These are phyloP conservation scores for Geococcyx californianus DNA, from an alignment of 2,113 vertebrate species.

Conservation along the genomic window DNA sequence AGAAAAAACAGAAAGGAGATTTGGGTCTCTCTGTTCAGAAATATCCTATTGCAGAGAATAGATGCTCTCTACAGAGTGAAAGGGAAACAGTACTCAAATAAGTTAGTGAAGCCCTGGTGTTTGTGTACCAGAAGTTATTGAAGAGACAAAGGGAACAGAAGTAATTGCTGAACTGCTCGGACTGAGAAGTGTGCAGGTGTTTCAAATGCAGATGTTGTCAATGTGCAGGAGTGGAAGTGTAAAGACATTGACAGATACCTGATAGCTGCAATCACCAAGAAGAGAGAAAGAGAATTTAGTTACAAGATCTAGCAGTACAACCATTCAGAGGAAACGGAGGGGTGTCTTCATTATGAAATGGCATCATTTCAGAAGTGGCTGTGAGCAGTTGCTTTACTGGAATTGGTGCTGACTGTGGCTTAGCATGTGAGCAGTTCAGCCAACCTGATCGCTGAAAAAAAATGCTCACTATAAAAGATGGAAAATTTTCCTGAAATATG, in stretches of 20 bases:
- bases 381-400: background rate
- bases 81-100: background rate
- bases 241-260: background rate
- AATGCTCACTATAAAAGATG: background rate
- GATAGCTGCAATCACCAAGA: background rate
- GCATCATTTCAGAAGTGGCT: background rate
- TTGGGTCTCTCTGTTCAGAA: background rate
- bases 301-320: background rate
- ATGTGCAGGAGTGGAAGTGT: background rate
- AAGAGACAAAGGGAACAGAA: background rate
- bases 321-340: background rate
- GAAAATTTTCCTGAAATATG: constrained; percentile 43
- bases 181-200: background rate
- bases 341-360: background rate
- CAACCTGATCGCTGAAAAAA: background rate
- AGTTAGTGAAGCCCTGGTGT: background rate
- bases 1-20: background rate
- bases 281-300: background rate
- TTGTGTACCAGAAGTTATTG: background rate
- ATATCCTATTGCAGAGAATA: background rate
- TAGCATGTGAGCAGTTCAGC: background rate
- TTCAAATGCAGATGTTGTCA: background rate
- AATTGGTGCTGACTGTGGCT: background rate
- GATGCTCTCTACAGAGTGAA: background rate
- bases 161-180: background rate